Evolutionary conservation across 2,888 invertebrate species (phyloP).

Genomic region (Oxystoma pomonae): DNA sequence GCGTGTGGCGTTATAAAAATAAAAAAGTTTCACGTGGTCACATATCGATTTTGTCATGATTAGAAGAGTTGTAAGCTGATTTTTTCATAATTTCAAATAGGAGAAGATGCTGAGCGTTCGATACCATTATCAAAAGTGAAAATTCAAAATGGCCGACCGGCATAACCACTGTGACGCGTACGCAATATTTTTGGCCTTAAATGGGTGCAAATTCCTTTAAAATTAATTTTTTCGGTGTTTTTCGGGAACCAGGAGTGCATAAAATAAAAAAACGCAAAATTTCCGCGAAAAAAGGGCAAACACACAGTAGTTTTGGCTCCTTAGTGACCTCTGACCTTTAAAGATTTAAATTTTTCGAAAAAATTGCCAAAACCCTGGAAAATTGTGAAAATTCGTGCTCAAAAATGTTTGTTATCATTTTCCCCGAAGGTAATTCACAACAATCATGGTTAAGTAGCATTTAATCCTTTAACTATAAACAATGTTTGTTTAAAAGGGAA

Average conservation of each 20-base stretch:
- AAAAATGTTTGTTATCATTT: constrained; percentile 23
- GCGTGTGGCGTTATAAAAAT: constrained; percentile 10
- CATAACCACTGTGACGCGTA: constrained; percentile 33
- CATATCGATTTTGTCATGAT: constrained; percentile 16
- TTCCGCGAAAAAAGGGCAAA: not conserved
- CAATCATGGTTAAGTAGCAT: constrained; percentile 3
- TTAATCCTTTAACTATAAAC: not conserved
- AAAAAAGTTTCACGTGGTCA: constrained; percentile 10
- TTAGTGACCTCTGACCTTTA: constrained; percentile 44
- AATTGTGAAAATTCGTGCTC: not conserved
- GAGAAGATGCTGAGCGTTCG: constrained; percentile 31
- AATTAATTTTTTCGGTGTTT: not conserved
- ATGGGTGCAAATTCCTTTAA: not conserved
- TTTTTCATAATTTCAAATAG: not conserved
- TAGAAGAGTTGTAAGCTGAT: constrained; percentile 1
- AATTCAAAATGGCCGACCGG: constrained; percentile 48
- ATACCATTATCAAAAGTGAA: constrained; percentile 49
- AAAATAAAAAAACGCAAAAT: not conserved
- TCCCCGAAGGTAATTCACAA: constrained; percentile 20
- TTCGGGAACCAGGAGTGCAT: not conserved
- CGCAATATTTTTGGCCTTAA: not conserved
- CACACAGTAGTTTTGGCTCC: no score
- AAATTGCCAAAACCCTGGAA: not conserved
- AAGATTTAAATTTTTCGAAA: constrained; percentile 23
- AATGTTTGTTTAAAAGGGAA: constrained; percentile 33